Base-by-base conservation (phyloP, 2,888 invertebrate species). In the Macaria notata region DNA sequence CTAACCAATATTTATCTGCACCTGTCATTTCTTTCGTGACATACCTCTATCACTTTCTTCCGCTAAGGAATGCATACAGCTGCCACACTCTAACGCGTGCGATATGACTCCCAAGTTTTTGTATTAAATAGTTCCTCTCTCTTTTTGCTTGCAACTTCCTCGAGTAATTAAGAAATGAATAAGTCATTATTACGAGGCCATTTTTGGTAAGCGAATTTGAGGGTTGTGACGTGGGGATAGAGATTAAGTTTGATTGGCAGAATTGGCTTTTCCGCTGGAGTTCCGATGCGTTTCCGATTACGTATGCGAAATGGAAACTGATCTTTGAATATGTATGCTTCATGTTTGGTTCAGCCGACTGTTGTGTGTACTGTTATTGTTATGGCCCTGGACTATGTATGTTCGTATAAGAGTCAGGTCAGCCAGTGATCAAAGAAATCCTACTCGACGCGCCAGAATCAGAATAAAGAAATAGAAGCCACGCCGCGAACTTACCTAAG, bases 311-410 rank as follows among this genome's bases (percentile, higher is more conserved):
- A 87, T 88, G 85, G 82, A 87, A 87, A 87, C 84, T 78, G 83
- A 88, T 86, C 85, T 88, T 87, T 88, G 88, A 88, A 89, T 89
- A 88, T 89, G 83, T 73, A 88, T 88, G 82, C 36, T 72, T 75
- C 79, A 81, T 72, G 73, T 70, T 70, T 70, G 70, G 64, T 52
- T 65, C 73, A 76, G 72, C 73, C 80, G 75, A 73, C 67, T 70
- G 33, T 36, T 36, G 1, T 9, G 9, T 41, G 41, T 41, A 41
- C 8, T 41, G 41, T 41, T n/a, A 36, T 36, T 41, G 41, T 41
- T 4, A 5, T 9, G 41, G 41, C 5, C 9, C 9, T 36, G 33
- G 33, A 6, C 7, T 4, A 36, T 19, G 19, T 19, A 19, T 1
- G 19, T 1, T 2, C 19, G 19, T 19, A 19, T 19, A 2, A 19